These are phyloP conservation scores for Lasioglossum malachurum DNA, from an alignment of 2,888 invertebrate species.

Conservation along the genomic window DNA sequence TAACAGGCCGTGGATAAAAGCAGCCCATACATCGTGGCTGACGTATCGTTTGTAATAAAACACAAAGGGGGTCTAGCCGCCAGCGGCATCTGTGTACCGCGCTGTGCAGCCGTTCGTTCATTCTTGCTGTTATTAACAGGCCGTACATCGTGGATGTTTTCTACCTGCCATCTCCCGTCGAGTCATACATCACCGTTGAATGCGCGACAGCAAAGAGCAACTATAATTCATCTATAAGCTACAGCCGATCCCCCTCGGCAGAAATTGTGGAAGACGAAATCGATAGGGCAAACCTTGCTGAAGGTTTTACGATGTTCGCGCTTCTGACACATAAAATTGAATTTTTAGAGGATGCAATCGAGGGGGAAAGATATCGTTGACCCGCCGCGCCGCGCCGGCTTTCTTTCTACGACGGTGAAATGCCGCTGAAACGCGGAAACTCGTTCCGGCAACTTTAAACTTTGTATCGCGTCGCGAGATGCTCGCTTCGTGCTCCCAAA, in stretches of 20 bases:
- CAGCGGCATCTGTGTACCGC: constrained; percentile 80
- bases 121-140: constrained; percentile 82
- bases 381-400: background rate
- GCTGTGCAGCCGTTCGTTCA: constrained; percentile 77
- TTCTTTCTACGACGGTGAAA: background rate
- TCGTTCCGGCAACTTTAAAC: background rate
- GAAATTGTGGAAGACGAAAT: constrained; percentile 78
- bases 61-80: constrained; percentile 82
- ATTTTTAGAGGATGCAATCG: constrained; percentile 40
- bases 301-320: constrained; percentile 63
- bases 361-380: constrained; percentile 3
- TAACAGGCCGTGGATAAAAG: constrained; percentile 83
- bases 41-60: constrained; percentile 85
- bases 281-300: constrained; percentile 76
- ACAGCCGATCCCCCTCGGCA: constrained; percentile 71
- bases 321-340: constrained; percentile 56
- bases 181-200: constrained; percentile 83
- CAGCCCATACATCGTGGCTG: constrained; percentile 82
- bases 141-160: constrained; percentile 80
- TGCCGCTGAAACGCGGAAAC: background rate
- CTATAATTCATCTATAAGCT: constrained; percentile 83
- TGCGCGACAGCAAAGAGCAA: constrained; percentile 81
- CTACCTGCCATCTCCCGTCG: constrained; percentile 80
- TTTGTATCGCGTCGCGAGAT: background rate
- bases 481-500: background rate